Evolutionary conservation across 2,888 invertebrate species (phyloP).

Genomic region (Patella caerulea): DNA sequence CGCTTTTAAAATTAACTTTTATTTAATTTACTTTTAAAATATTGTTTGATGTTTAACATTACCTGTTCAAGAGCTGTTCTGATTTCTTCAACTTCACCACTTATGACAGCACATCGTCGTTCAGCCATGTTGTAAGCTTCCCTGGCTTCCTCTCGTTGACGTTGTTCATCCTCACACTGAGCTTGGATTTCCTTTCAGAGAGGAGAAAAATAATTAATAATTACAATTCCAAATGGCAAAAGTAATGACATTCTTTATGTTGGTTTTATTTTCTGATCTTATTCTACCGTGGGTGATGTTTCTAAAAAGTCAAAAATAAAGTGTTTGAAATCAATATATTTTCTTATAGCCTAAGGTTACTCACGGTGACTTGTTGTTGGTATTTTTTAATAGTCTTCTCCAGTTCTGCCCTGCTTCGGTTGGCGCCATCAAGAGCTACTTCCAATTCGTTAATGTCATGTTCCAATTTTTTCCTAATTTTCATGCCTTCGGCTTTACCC

Average conservation of each 20-base stretch:
- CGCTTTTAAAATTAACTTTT: too few species aligned
- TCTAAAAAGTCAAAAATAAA: too few species aligned
- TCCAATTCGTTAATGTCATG: background rate
- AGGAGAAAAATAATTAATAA: background rate
- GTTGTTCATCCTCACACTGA: slow-evolving; percentile 97
- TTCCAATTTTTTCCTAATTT: background rate
- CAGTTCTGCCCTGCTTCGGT: slow-evolving; percentile 97
- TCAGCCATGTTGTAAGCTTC: slow-evolving; percentile 98
- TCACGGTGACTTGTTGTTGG: slow-evolving; percentile 91
- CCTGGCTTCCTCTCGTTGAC: slow-evolving; percentile 96
- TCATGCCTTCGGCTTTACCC: slow-evolving; percentile 65
- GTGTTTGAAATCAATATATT: background rate
- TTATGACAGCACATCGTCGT: slow-evolving; percentile 95
- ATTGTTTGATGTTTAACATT: background rate
- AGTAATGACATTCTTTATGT: too few species aligned
- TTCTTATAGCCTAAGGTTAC: background rate
- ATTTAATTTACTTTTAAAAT: too few species aligned
- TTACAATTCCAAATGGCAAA: too few species aligned
- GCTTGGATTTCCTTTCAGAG: slow-evolving; percentile 82
- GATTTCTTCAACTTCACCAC: slow-evolving; percentile 98
- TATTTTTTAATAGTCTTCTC: slow-evolving; percentile 99
- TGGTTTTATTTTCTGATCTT: too few species aligned
- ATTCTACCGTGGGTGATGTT: too few species aligned
- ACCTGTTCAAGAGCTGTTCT: slow-evolving; percentile 87
- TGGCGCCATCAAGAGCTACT: slow-evolving; percentile 91